Percentiles rank a stretch among this genome's conserved stretches.
Conservation (phyloP, 2,113 vertebrate species). For the Oncorhynchus clarkii region DNA sequence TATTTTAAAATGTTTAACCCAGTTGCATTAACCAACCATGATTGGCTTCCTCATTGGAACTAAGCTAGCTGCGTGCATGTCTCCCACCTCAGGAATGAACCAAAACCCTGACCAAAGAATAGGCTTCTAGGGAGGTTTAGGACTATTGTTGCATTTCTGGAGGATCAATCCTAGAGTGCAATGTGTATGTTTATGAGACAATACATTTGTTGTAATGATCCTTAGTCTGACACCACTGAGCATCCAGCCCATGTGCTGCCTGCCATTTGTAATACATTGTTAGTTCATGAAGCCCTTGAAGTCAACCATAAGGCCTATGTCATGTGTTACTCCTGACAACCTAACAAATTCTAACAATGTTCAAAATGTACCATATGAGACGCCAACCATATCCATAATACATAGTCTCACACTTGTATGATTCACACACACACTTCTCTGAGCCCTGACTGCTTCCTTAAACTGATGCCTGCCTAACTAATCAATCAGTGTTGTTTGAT, state of each 20-base stretch:
- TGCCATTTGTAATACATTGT: too few species aligned
- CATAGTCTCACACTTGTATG: background rate
- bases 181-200: constrained; percentile 1
- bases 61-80: background rate
- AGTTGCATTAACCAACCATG: constrained; percentile 27
- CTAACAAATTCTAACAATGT: too few species aligned
- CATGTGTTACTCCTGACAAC: too few species aligned
- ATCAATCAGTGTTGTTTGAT: constrained; percentile 92
- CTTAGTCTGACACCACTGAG: too few species aligned
- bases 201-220: background rate
- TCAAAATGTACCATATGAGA: too few species aligned
- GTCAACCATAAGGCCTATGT: too few species aligned
- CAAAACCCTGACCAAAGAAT: constrained; percentile 5
- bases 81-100: background rate
- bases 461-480: constrained; percentile 77
- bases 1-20: background rate
- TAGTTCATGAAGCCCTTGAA: too few species aligned
- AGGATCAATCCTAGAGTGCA: constrained; percentile 45
- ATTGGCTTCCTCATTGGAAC: constrained; percentile 20
- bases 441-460: constrained; percentile 45
- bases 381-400: too few species aligned
- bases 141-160: constrained; percentile 1
- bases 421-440: constrained; percentile 42
- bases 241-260: too few species aligned
- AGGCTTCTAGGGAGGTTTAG: background rate